phyloP scores from a whole-genome alignment of 2,797 vertebrate genomes.

The Phoxinus dragarum region DNA sequence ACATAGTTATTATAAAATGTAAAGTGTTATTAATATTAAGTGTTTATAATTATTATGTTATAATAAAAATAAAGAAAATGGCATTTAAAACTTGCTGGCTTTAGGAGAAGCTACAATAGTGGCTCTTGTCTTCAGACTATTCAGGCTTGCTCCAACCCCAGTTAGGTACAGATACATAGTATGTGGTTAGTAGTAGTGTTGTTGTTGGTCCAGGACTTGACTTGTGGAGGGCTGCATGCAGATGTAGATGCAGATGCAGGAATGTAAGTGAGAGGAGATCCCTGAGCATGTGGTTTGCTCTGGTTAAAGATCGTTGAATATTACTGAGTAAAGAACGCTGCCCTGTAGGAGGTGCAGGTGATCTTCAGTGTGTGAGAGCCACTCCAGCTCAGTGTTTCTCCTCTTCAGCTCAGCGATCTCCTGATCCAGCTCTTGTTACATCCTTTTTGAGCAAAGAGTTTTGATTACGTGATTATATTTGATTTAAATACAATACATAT shows the following conservation, averaged over 20 bases:
- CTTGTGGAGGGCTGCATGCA: not conserved
- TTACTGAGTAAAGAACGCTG: not conserved
- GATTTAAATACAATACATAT: not conserved
- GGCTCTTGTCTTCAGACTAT: no score
- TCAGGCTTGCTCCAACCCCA: no score
- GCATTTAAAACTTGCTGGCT: no score
- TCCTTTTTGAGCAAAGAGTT: not conserved
- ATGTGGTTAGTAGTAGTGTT: no score
- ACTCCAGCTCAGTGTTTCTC: slow-evolving; percentile 36
- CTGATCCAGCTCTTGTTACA: slow-evolving; percentile 31
- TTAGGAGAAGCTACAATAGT: no score
- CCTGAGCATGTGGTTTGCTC: not conserved
- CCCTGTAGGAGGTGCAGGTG: slow-evolving; percentile 46
- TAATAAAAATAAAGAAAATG: no score
- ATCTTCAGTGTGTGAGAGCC: slow-evolving; percentile 44
- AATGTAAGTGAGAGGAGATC: not conserved
- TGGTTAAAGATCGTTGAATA: no score
- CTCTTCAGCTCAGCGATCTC: slow-evolving; percentile 45
- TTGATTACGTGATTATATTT: not conserved
- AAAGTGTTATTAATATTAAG: no score
- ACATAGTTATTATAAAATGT: no score
- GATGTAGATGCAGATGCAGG: slow-evolving; percentile 11
- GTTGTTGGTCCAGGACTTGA: slow-evolving; percentile 13
- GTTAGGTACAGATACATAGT: no score
- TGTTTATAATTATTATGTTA: no score